Conservation (phyloP, 2,797 vertebrate species). For the Sebastes paucispinis region DNA sequence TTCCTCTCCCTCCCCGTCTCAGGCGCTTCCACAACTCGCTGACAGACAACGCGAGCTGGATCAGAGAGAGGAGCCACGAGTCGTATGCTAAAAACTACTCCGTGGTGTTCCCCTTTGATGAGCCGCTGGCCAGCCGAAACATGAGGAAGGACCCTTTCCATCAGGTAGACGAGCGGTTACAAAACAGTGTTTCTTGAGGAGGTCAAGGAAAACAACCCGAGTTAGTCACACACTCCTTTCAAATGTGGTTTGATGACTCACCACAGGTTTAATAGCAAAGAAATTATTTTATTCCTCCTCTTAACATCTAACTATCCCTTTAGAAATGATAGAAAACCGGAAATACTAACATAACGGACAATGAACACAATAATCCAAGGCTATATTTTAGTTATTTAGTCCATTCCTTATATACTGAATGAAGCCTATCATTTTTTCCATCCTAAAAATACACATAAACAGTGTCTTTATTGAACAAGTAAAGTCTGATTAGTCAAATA, state of each 20-base stretch:
- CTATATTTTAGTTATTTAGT: neutral
- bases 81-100: slow-evolving; percentile 98
- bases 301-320: neutral
- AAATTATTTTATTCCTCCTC: neutral
- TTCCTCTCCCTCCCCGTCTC: neutral
- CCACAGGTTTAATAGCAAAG: neutral
- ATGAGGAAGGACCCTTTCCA: slow-evolving; percentile 90
- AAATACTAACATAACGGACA: neutral
- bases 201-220: slow-evolving; percentile 9
- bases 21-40: slow-evolving; percentile 90
- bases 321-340: neutral
- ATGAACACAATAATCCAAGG: neutral
- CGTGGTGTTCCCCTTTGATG: slow-evolving; percentile 91
- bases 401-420: neutral
- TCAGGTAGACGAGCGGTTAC: slow-evolving; percentile 78
- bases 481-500: neutral
- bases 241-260: slow-evolving; percentile 6
- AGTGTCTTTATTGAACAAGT: neutral
- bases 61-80: slow-evolving; percentile 95
- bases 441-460: neutral
- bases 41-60: slow-evolving; percentile 86
- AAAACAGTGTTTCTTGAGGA: neutral
- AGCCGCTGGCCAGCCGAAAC: slow-evolving; percentile 92
- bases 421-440: neutral
- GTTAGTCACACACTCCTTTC: neutral